These are phyloP conservation scores for Aphodius granarius DNA, from an alignment of 2,888 invertebrate species.

Conservation along the genomic window DNA sequence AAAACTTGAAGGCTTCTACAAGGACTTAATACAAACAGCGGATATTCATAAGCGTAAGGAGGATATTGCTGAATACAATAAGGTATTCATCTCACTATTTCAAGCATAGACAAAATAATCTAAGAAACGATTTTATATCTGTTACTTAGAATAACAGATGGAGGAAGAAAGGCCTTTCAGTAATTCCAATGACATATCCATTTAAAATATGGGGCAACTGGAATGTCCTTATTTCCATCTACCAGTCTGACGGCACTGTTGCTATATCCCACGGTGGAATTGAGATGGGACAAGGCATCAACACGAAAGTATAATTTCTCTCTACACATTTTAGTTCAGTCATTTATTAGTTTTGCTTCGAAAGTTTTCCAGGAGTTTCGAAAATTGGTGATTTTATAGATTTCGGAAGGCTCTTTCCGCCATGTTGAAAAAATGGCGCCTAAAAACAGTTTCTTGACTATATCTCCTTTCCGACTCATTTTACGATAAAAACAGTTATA, in stretches of 20 bases:
- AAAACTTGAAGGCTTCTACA: constrained; percentile 56
- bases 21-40: constrained; percentile 59
- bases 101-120: too few species aligned
- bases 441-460: too few species aligned
- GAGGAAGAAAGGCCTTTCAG: constrained; percentile 74
- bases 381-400: too few species aligned
- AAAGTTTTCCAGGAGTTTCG: too few species aligned
- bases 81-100: constrained; percentile 45
- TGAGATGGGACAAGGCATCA: constrained; percentile 82
- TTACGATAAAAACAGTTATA: too few species aligned
- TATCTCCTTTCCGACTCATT: too few species aligned
- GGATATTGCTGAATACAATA: constrained; percentile 63
- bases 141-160: constrained; percentile 67
- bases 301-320: constrained; percentile 64
- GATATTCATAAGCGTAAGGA: constrained; percentile 61
- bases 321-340: constrained; percentile 2
- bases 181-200: constrained; percentile 71
- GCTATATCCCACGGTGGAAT: constrained; percentile 71
- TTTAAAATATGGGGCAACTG: constrained; percentile 58
- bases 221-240: constrained; percentile 66
- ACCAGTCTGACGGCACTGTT: constrained; percentile 72
- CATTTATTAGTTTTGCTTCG: too few species aligned
- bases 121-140: background rate
- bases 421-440: too few species aligned
- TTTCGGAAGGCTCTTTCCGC: too few species aligned